Evolutionary conservation across 2,797 vertebrate genomes (phyloP).

Genomic region (Choloepus didactylus): DNA sequence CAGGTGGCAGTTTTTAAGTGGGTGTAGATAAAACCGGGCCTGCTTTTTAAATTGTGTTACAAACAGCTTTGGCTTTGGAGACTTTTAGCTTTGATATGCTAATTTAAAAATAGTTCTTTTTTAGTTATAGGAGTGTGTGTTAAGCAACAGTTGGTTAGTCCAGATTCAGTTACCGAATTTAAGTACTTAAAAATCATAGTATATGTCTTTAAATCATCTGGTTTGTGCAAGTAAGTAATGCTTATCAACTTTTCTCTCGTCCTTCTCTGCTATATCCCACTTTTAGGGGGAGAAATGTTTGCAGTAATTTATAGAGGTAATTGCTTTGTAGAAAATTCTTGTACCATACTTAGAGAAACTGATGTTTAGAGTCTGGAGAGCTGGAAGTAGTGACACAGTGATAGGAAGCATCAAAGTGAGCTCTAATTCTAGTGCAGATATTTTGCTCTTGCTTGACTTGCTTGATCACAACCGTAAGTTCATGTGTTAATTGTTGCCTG

Average conservation of each 20-base stretch:
- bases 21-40: slow-evolving; percentile 51
- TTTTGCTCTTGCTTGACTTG: slow-evolving; percentile 52
- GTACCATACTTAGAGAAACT: slow-evolving; percentile 22
- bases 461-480: slow-evolving; percentile 4
- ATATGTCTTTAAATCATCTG: slow-evolving; percentile 6
- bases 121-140: slow-evolving; percentile 17
- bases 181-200: slow-evolving; percentile 61
- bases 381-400: background rate
- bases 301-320: slow-evolving; percentile 19
- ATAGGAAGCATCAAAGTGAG: background rate
- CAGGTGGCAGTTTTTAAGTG: slow-evolving; percentile 66
- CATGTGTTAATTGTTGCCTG: slow-evolving; percentile 21
- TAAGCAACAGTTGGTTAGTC: slow-evolving; percentile 56
- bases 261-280: background rate
- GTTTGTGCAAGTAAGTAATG: slow-evolving; percentile 35
- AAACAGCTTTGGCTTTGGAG: slow-evolving; percentile 61
- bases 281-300: background rate
- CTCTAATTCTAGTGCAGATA: background rate
- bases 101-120: slow-evolving; percentile 67
- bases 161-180: slow-evolving; percentile 49
- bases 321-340: slow-evolving; percentile 46
- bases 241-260: background rate
- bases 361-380: background rate
- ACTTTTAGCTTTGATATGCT: slow-evolving; percentile 69
- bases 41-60: slow-evolving; percentile 48